Evolutionary conservation across 2,797 vertebrate species (phyloP).

Genomic region (Acanthopagrus latus): DNA sequence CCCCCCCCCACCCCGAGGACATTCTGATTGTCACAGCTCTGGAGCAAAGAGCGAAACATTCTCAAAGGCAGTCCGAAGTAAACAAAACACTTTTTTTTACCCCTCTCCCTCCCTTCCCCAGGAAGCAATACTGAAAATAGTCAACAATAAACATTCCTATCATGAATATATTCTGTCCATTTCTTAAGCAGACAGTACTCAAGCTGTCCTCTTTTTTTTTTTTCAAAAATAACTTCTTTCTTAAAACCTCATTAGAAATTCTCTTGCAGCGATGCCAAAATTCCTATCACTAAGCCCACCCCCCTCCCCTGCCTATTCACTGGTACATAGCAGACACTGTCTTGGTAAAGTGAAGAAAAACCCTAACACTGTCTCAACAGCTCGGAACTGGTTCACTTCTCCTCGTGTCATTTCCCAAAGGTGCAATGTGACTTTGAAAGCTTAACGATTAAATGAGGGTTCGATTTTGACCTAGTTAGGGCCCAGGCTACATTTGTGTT

Average conservation of each 20-base stretch:
- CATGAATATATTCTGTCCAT: conserved; percentile 70
- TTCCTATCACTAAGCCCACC: conserved; percentile 75
- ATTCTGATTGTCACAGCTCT: conserved; percentile 84
- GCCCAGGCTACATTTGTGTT: conserved; percentile 67
- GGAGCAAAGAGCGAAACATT: conserved; percentile 80
- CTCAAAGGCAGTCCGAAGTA: conserved; percentile 83
- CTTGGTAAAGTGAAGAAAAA: conserved; percentile 72
- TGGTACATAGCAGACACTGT: conserved; percentile 77
- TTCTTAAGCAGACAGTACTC: conserved; percentile 61
- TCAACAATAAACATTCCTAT: conserved; percentile 78
- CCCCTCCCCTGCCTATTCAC: conserved; percentile 71
- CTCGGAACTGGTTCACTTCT: conserved; percentile 76
- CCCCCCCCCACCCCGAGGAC: conserved; percentile 51
- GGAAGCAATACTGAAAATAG: conserved; percentile 82
- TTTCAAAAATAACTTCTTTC: conserved; percentile 80
- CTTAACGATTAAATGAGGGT: conserved; percentile 74
- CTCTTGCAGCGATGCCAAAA: conserved; percentile 83
- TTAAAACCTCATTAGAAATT: conserved; percentile 84
- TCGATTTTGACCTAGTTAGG: conserved; percentile 77
- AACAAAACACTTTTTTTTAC: conserved; percentile 74
- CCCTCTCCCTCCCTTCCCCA: conserved; percentile 49
- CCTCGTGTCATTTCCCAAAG: conserved; percentile 74
- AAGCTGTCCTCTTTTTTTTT: conserved; percentile 40
- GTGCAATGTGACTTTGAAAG: conserved; percentile 81
- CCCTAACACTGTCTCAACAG: conserved; percentile 69